Evolutionary conservation across 2,797 vertebrate genomes (phyloP).

Genomic region (Mycteria americana): DNA sequence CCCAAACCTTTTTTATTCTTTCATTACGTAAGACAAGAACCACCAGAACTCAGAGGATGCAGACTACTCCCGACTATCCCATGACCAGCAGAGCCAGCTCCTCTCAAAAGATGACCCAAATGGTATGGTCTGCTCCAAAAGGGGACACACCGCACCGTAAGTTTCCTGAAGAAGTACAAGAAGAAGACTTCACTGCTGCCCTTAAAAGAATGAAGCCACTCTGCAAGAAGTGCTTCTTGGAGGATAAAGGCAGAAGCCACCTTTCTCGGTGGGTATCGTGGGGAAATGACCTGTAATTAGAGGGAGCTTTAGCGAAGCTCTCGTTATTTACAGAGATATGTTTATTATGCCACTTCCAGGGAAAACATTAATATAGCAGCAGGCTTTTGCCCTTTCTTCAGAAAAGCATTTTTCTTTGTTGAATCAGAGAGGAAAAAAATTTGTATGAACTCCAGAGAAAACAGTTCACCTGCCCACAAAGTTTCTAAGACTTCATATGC

Average conservation of each 20-base stretch:
- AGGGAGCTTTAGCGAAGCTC: neutral
- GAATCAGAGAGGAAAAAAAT: neutral
- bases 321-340: neutral
- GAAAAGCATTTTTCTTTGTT: neutral
- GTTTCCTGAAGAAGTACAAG: neutral
- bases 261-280: neutral
- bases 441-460: slow-evolving; percentile 58
- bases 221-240: neutral
- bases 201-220: neutral
- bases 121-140: neutral
- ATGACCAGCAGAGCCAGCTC: neutral
- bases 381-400: neutral
- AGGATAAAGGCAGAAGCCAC: neutral
- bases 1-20: neutral
- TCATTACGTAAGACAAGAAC: neutral
- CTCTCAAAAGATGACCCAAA: neutral
- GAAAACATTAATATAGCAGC: neutral
- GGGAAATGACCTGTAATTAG: slow-evolving; percentile 5
- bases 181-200: neutral
- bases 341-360: slow-evolving; percentile 36
- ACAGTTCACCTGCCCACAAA: slow-evolving; percentile 7
- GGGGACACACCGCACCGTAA: neutral
- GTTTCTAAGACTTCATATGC: slow-evolving; percentile 33
- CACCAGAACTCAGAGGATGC: neutral
- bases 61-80: neutral